Base-by-base conservation (phyloP, 2,888 invertebrate genomes). In the Ochropleura leucogaster region DNA sequence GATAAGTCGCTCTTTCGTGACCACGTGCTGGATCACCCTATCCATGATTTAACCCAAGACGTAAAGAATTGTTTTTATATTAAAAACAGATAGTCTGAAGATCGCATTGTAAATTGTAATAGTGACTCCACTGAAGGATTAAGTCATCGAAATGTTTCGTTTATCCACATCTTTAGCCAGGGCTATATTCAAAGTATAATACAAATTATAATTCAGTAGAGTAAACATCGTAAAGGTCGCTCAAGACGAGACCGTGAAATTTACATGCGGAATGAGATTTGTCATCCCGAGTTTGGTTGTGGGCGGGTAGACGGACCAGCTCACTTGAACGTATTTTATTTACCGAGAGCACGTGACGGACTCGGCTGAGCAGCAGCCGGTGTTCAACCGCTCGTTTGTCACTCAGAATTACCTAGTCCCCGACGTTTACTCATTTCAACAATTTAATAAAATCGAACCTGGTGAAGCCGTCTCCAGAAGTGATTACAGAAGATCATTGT, bases 321-420 rank as follows among this genome's bases (percentile, higher is more conserved):
- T 91, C 88, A 89, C 91, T 92, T 83, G 89, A 91, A 90, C 89
- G 91, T 93, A 92, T 93, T 94, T 94, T 94, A 94, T 94, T 93
- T 93, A 93, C 90, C 85, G 89, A 85, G 92, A 91, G 92, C 92
- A 93, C 94, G 94, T 93, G 93, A 92, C 92, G 90, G 90, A 90
- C 90, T 90, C 86, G 86, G 80, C 84, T 89, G 83, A 84, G 88
- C 88, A 88, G 86, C 93, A 93, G 92, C 91, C 92, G 93, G 90
- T 87, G 92, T 89, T 90, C 91, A 90, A 90, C 92, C 92, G 92
- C 92, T 93, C 94, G 91, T 95, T 95, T 94, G 93, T 95, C 93
- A 93, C 90, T 91, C 89, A 90, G 92, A 93, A 92, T 92, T 92
- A 93, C 91, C 87, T 89, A 87, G 85, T 85, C 83, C 77, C 80